Percentiles rank a stretch among this genome's conserved stretches.
phyloP scores from a whole-genome alignment of 2,113 vertebrate species.

The Macquaria ambigua region DNA sequence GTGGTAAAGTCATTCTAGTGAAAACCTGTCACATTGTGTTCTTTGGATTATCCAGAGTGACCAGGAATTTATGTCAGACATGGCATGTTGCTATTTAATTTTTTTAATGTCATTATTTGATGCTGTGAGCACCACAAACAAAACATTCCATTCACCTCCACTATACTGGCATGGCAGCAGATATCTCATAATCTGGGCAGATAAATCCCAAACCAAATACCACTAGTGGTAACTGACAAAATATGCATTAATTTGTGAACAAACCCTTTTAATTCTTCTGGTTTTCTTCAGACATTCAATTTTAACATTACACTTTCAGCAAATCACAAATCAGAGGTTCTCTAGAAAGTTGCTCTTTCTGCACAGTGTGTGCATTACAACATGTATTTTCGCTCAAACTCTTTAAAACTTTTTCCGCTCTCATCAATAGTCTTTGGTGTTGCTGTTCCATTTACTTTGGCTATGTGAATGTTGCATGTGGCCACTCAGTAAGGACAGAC shows the following conservation, averaged over 20 bases:
- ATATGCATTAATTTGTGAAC: neutral
- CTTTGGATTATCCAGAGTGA: neutral
- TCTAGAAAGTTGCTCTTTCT: neutral
- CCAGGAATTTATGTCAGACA: neutral
- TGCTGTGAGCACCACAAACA: neutral
- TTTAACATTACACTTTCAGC: neutral
- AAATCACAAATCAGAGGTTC: neutral
- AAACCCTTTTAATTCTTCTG: neutral
- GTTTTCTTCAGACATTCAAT: neutral
- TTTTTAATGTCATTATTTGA: neutral
- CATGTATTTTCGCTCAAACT: conserved; percentile 1
- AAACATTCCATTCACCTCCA: neutral
- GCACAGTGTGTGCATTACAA: neutral
- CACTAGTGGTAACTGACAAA: neutral
- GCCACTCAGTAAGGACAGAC: conserved; percentile 10
- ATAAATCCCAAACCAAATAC: neutral
- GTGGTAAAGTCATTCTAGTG: neutral
- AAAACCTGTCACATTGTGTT: neutral
- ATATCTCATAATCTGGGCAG: neutral
- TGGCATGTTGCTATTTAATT: neutral
- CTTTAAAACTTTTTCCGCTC: conserved; percentile 41
- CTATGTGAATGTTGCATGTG: conserved; percentile 34
- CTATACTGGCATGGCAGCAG: neutral
- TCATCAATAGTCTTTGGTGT: conserved; percentile 51
- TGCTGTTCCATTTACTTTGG: conserved; percentile 68